These are phyloP conservation scores for Collichthys lucidus DNA, from an alignment of 2,113 vertebrate species.

Conservation along the genomic window DNA sequence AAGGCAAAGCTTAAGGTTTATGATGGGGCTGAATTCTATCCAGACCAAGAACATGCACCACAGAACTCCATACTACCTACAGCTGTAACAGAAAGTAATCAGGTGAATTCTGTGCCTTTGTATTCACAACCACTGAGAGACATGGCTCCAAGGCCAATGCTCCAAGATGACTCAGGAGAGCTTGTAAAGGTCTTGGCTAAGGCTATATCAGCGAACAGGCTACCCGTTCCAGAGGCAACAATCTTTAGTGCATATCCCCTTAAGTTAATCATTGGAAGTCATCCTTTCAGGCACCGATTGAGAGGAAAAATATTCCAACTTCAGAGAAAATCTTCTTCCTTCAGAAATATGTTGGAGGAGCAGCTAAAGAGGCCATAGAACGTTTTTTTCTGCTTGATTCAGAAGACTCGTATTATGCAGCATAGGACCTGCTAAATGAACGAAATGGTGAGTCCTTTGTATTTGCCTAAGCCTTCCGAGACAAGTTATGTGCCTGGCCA, in stretches of 20 bases:
- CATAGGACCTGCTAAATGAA: not conserved
- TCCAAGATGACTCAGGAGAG: not conserved
- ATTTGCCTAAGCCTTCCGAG: slow-evolving; percentile 12
- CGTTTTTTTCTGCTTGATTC: no score
- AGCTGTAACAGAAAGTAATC: not conserved
- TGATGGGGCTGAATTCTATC: slow-evolving; percentile 1
- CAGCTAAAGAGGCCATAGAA: no score
- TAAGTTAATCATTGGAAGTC: not conserved
- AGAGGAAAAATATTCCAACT: not conserved
- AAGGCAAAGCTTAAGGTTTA: slow-evolving; percentile 25
- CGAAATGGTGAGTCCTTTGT: slow-evolving; percentile 44
- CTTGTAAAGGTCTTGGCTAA: not conserved
- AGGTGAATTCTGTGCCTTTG: not conserved
- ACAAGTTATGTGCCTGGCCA: slow-evolving; percentile 25
- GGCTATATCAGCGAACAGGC: no score
- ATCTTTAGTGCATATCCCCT: not conserved
- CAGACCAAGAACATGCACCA: not conserved
- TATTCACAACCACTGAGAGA: no score
- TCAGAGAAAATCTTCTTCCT: not conserved
- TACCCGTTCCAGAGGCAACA: not conserved
- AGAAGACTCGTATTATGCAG: no score
- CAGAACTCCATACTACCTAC: not conserved
- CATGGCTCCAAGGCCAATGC: not conserved
- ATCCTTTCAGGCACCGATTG: not conserved
- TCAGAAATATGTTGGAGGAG: not conserved